Percentiles rank a stretch among this genome's conserved stretches.
Evolutionary conservation across 2,888 invertebrate genomes (phyloP).

Genomic region (Yponomeuta cagnagella): DNA sequence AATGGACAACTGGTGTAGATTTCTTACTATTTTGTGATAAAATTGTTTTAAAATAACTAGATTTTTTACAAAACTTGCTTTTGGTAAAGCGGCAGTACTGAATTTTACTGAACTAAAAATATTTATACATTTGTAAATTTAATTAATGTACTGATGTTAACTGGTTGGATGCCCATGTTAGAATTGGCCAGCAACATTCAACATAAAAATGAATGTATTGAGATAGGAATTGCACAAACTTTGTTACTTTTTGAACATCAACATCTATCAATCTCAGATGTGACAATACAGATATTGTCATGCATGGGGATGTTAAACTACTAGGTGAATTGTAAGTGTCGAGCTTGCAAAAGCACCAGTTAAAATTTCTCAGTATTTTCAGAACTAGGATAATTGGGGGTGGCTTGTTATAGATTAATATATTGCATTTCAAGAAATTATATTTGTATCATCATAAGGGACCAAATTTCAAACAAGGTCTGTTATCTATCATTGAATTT

Average conservation of each 20-base stretch:
- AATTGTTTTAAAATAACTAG: not conserved
- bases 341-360: no score
- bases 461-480: conserved; percentile 28
- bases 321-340: no score
- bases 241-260: no score
- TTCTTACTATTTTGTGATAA: not conserved
- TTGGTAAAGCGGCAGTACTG: not conserved
- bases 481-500: conserved; percentile 22
- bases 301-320: no score
- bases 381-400: not conserved
- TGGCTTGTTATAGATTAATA: not conserved
- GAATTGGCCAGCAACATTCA: no score
- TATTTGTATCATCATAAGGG: conserved; percentile 21
- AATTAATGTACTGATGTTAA: no score
- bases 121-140: conserved; percentile 1
- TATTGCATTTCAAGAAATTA: conserved; percentile 6
- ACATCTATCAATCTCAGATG: no score
- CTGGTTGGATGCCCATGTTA: no score
- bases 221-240: no score
- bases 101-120: not conserved
- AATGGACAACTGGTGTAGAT: not conserved
- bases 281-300: no score
- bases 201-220: no score
- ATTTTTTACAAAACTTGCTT: not conserved
- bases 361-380: not conserved